Conservation (phyloP, 2,797 vertebrate species). For the Danio choprae region DNA sequence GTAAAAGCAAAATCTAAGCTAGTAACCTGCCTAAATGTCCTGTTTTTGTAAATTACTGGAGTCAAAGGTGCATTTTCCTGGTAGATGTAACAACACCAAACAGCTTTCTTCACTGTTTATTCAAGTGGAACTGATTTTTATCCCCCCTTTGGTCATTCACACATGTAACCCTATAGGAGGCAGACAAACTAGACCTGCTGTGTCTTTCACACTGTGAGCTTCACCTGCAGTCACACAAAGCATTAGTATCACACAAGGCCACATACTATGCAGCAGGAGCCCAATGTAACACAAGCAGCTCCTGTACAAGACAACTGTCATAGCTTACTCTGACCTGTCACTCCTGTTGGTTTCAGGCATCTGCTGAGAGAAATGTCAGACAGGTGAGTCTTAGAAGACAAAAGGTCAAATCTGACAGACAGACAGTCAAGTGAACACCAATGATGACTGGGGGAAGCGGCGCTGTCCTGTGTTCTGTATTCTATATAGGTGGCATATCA, state of each 20-base stretch:
- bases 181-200: conserved; percentile 45
- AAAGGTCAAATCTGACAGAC: conserved; percentile 38
- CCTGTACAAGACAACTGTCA: conserved; percentile 33
- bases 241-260: background rate
- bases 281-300: conserved; percentile 14
- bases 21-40: too few species aligned
- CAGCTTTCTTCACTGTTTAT: background rate
- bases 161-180: conserved; percentile 10
- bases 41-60: too few species aligned
- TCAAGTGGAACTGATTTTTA: background rate
- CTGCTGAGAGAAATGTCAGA: conserved; percentile 21
- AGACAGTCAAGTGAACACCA: conserved; percentile 23
- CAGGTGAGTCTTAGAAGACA: conserved; percentile 24
- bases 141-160: conserved; percentile 8
- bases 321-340: conserved; percentile 41
- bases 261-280: conserved; percentile 17
- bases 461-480: background rate
- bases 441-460: background rate
- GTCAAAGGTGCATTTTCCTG: background rate
- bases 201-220: conserved; percentile 40
- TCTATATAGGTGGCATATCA: background rate
- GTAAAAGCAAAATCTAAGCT: too few species aligned
- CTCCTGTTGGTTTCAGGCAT: conserved; percentile 27
- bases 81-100: background rate
- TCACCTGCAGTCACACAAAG: conserved; percentile 6